Percentiles rank a stretch among this genome's conserved stretches.
Conservation (phyloP, 1,140 invertebrate species). For the Dendrolimus kikuchii region DNA sequence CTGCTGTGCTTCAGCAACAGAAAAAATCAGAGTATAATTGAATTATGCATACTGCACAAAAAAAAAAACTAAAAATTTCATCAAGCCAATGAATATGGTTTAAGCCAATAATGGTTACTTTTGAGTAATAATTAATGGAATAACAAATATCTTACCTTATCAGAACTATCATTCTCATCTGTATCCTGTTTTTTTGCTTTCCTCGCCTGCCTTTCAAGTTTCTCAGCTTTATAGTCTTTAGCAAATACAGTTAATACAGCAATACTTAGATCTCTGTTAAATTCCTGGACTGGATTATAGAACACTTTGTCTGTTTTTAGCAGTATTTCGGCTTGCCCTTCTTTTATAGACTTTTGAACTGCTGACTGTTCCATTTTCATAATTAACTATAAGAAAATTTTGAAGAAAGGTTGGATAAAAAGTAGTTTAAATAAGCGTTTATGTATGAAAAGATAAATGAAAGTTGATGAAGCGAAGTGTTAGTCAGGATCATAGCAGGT, state of each 20-base stretch:
- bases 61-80: too few relatives aligned
- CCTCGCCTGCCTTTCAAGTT: constrained; percentile 20
- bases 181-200: constrained; percentile 24
- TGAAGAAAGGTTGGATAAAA: too few relatives aligned
- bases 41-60: too few relatives aligned
- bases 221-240: constrained; percentile 55
- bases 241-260: constrained; percentile 75
- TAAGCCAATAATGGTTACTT: background rate
- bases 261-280: constrained; percentile 94
- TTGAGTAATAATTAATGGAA: background rate
- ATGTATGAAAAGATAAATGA: too few relatives aligned
- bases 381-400: constrained; percentile 23
- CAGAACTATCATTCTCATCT: constrained; percentile 5
- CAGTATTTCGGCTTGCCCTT: constrained; percentile 84
- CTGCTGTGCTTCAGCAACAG: too few relatives aligned
- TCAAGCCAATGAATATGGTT: too few relatives aligned
- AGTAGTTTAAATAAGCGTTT: too few relatives aligned
- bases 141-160: constrained; percentile 14
- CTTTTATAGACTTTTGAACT: constrained; percentile 52
- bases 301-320: constrained; percentile 85
- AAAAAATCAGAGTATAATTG: too few relatives aligned
- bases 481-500: too few relatives aligned
- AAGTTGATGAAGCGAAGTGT: too few relatives aligned
- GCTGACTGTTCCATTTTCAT: constrained; percentile 38
- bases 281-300: constrained; percentile 98